These are phyloP conservation scores for Glaucidium brasilianum DNA, from an alignment of 2,113 vertebrate genomes.

Conservation along the genomic window DNA sequence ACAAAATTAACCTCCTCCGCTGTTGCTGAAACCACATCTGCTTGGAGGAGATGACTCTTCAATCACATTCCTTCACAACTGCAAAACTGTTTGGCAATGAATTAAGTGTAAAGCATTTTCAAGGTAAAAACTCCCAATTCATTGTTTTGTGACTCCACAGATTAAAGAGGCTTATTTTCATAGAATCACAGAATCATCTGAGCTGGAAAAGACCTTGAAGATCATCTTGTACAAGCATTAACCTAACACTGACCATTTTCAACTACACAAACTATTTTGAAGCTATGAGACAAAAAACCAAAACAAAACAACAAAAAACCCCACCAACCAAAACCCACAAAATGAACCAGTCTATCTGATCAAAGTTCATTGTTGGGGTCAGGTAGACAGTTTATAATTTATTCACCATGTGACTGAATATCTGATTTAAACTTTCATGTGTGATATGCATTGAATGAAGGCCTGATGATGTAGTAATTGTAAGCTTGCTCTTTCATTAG, in stretches of 20 bases:
- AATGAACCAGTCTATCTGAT: neutral
- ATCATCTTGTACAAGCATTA: too few species aligned
- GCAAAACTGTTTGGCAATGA: neutral
- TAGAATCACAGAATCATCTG: too few species aligned
- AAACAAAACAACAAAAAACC: neutral
- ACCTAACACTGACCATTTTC: too few species aligned
- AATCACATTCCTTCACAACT: neutral
- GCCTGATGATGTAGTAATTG: neutral
- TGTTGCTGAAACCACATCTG: neutral
- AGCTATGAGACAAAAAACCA: neutral
- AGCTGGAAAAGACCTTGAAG: too few species aligned
- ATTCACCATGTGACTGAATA: neutral
- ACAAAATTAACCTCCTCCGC: neutral
- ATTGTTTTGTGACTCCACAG: neutral
- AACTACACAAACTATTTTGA: neutral
- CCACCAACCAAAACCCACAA: neutral
- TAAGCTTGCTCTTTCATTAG: neutral
- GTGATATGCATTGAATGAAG: neutral
- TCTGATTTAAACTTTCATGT: neutral
- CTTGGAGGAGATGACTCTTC: neutral
- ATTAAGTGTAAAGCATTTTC: neutral
- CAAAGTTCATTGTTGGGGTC: neutral
- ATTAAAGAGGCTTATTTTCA: neutral
- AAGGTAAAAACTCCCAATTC: neutral
- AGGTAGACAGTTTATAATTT: neutral